Conservation (phyloP, 2,888 invertebrate genomes). For the Apantesis nais region DNA sequence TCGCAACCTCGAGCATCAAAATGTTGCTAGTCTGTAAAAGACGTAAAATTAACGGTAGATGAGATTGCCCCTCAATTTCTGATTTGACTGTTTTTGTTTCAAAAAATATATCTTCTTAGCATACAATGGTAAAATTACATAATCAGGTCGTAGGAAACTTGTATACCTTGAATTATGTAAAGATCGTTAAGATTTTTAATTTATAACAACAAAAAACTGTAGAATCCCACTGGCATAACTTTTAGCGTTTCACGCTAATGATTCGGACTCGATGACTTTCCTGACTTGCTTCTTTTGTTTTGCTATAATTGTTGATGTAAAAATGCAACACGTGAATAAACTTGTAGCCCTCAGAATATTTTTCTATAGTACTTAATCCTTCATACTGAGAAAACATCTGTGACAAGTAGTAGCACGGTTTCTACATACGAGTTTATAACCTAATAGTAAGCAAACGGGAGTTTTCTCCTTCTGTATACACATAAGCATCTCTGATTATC, state of each 20-base stretch:
- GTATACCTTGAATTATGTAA: no score
- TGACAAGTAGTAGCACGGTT: neutral
- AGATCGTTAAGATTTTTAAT: no score
- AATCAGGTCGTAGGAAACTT: slow-evolving; percentile 16
- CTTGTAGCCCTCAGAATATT: neutral
- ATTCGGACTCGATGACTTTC: neutral
- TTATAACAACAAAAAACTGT: no score
- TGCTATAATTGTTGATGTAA: neutral
- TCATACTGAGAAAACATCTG: no score
- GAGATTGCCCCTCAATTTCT: neutral
- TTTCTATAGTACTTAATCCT: no score
- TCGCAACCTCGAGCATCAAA: neutral
- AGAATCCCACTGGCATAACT: neutral
- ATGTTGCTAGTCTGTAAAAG: slow-evolving; percentile 13
- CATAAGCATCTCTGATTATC: neutral
- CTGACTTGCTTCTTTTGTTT: neutral
- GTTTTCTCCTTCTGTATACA: neutral
- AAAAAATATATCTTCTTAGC: neutral
- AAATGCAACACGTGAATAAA: neutral
- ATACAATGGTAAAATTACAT: slow-evolving; percentile 3
- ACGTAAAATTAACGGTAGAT: no score
- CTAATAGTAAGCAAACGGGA: neutral
- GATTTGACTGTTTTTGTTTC: slow-evolving; percentile 3
- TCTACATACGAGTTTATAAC: neutral
- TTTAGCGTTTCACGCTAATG: neutral